Conservation (phyloP, 2,888 invertebrate species). For the Clusia tigrina region DNA sequence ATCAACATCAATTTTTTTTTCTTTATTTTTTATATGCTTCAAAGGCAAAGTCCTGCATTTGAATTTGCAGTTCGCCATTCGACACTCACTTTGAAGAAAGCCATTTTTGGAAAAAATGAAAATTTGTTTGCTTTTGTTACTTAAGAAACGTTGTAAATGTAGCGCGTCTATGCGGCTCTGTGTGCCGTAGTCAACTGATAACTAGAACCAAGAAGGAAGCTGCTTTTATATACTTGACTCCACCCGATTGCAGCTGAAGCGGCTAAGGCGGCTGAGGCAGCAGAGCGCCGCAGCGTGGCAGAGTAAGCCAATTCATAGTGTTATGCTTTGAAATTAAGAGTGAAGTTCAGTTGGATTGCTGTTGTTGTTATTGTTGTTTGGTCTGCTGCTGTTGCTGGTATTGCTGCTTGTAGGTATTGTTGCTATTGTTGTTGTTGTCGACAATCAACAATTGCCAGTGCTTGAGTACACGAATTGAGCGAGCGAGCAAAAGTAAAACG, state of each 20-base stretch:
- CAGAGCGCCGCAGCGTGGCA: slow-evolving; percentile 20
- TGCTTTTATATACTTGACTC: slow-evolving; percentile 64
- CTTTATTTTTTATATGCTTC: slow-evolving; percentile 12
- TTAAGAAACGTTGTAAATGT: slow-evolving; percentile 33
- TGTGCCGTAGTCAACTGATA: slow-evolving; percentile 65
- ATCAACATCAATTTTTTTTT: slow-evolving; percentile 7
- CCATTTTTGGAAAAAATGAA: slow-evolving; percentile 54
- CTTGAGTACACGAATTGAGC: slow-evolving; percentile 9
- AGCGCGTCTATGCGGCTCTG: slow-evolving; percentile 52
- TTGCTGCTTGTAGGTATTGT: slow-evolving; percentile 15
- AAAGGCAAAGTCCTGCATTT: not conserved
- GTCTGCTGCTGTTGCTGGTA: slow-evolving; percentile 5
- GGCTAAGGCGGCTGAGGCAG: slow-evolving; percentile 16
- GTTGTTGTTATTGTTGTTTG: slow-evolving; percentile 22
- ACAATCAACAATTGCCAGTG: slow-evolving; percentile 4
- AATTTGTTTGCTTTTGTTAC: slow-evolving; percentile 39
- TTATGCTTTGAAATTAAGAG: slow-evolving; percentile 47
- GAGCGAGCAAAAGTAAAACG: no score
- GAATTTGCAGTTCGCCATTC: slow-evolving; percentile 2
- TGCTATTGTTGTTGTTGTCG: not conserved
- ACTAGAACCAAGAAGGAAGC: slow-evolving; percentile 65
- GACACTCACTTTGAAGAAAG: slow-evolving; percentile 65
- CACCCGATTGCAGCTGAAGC: slow-evolving; percentile 50
- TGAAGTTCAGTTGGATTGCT: slow-evolving; percentile 45
- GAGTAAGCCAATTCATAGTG: slow-evolving; percentile 30